Conservation (phyloP, 2,797 vertebrate genomes). For the Sebastes wilsoni region DNA sequence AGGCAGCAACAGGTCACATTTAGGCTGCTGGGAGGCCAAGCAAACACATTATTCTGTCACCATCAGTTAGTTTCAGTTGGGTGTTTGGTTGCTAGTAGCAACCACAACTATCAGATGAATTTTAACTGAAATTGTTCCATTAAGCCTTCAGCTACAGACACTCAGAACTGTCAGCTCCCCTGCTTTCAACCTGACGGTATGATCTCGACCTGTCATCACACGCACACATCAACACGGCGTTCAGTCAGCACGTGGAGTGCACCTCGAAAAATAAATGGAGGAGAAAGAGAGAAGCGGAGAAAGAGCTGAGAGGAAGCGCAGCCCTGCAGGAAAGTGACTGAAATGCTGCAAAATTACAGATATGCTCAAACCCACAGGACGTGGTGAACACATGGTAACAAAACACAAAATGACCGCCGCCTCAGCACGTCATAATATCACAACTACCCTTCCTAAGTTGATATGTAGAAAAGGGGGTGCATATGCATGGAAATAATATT, state of each 20-base stretch:
- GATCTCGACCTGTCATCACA: background rate
- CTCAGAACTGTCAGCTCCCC: background rate
- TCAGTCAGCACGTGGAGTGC: background rate
- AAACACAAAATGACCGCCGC: background rate
- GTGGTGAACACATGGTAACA: too few relatives aligned
- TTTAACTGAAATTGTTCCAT: background rate
- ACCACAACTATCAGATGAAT: background rate
- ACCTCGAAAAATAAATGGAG: background rate
- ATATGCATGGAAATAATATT: background rate
- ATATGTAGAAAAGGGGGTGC: background rate
- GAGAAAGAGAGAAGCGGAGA: background rate
- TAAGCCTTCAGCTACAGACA: background rate
- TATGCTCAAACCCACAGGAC: too few relatives aligned
- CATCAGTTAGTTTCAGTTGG: too few relatives aligned
- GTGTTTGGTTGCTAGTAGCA: too few relatives aligned
- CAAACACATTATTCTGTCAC: too few relatives aligned
- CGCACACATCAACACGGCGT: background rate
- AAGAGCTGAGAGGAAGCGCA: background rate
- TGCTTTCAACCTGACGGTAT: background rate
- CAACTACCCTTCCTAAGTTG: background rate
- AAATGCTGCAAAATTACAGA: too few relatives aligned
- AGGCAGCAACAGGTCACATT: too few relatives aligned
- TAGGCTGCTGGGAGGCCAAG: too few relatives aligned
- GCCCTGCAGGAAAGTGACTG: background rate
- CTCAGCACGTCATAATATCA: background rate